Conservation (phyloP, 2,797 vertebrate genomes). For the Poecilia gillii region DNA sequence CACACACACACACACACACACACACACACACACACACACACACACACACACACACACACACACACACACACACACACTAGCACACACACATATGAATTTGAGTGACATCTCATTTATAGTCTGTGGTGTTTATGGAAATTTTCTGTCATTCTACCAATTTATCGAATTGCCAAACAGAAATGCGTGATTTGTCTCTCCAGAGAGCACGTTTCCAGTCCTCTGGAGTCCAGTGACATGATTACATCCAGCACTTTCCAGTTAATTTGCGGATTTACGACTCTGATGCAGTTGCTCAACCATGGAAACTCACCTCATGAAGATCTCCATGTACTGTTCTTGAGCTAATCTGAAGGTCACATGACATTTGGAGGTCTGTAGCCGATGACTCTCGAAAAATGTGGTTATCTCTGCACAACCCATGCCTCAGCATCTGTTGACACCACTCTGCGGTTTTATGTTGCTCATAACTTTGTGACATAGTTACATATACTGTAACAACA, state of each 20-base stretch:
- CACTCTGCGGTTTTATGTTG: background rate
- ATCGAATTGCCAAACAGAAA: background rate
- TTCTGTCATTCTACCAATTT: background rate
- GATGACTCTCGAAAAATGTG: background rate
- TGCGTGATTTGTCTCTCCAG: background rate
- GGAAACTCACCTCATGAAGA: background rate
- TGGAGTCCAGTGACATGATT: background rate
- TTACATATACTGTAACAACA: conserved; percentile 11
- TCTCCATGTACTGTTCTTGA: background rate
- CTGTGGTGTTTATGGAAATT: background rate
- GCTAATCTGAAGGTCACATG: background rate
- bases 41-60: no score
- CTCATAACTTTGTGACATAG: background rate
- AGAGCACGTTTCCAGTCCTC: background rate
- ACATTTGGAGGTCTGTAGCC: background rate
- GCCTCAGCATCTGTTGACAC: background rate
- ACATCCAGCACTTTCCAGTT: background rate
- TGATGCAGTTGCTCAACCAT: background rate
- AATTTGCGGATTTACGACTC: background rate
- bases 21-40: no score
- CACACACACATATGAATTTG: background rate
- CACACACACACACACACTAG: background rate
- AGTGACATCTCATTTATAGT: background rate
- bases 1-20: no score
- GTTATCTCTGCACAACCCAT: background rate